Conservation (phyloP, 2,797 vertebrate species). For the Hyperoplus lanceolatus region DNA sequence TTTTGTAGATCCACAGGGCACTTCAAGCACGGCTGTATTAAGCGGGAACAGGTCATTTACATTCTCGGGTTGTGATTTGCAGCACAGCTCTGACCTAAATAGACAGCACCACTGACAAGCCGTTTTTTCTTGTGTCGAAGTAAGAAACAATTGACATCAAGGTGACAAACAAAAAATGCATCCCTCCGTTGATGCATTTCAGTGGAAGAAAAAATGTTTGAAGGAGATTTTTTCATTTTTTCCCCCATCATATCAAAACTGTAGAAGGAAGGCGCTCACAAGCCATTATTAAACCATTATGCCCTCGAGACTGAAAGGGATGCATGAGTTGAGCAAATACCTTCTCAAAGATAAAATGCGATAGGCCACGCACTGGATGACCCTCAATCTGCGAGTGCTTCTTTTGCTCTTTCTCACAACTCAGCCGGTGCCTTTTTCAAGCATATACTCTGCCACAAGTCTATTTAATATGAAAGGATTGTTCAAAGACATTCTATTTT, state of each 20-base stretch:
- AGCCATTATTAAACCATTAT: not conserved
- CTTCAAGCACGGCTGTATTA: slow-evolving; percentile 66
- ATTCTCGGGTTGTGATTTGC: slow-evolving; percentile 63
- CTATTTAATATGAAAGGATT: slow-evolving; percentile 7
- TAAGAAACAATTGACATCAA: slow-evolving; percentile 8
- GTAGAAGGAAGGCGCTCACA: not conserved
- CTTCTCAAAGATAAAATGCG: not conserved
- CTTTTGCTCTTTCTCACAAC: slow-evolving; percentile 11
- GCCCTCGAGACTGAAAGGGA: slow-evolving; percentile 7
- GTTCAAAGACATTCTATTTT: not conserved
- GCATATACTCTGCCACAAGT: not conserved
- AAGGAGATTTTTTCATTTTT: not conserved
- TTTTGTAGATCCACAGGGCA: slow-evolving; percentile 62
- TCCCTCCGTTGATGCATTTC: not conserved
- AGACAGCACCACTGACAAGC: slow-evolving; percentile 33
- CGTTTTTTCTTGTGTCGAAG: slow-evolving; percentile 44
- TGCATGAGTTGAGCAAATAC: slow-evolving; percentile 1
- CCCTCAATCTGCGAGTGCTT: not conserved
- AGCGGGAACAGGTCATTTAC: slow-evolving; percentile 76
- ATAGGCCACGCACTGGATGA: not conserved
- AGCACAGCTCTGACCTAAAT: slow-evolving; percentile 63
- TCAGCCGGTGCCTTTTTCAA: not conserved
- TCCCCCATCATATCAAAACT: not conserved
- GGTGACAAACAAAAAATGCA: slow-evolving; percentile 3
- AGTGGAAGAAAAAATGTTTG: not conserved